These are phyloP conservation scores for Oryctolagus cuniculus DNA, from an alignment of 2,113 vertebrate genomes.

Conservation along the genomic window mOryCun1.1 NC_091440.1:36447001-36447500, in stretches of 20 bases:
- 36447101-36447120: background rate
- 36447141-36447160: background rate
- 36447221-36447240: background rate
- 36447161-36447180: too few relatives aligned
- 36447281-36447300: background rate
- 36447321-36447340: background rate
- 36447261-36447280: background rate
- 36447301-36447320: too few relatives aligned
- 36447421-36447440: background rate
- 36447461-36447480: background rate
- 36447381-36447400: background rate
- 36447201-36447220: background rate
- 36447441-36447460: background rate
- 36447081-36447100: background rate
- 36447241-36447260: background rate
- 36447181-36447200: background rate
- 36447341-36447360: background rate
- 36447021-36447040: background rate
- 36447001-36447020: background rate
- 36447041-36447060: background rate
- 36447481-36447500: too few relatives aligned
- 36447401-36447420: background rate
- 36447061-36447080: background rate
- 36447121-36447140: slow-evolving; percentile 3
- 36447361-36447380: background rate